Evolutionary conservation across 2,113 vertebrate species (phyloP).

Genomic region (Gallinago undulata): DNA sequence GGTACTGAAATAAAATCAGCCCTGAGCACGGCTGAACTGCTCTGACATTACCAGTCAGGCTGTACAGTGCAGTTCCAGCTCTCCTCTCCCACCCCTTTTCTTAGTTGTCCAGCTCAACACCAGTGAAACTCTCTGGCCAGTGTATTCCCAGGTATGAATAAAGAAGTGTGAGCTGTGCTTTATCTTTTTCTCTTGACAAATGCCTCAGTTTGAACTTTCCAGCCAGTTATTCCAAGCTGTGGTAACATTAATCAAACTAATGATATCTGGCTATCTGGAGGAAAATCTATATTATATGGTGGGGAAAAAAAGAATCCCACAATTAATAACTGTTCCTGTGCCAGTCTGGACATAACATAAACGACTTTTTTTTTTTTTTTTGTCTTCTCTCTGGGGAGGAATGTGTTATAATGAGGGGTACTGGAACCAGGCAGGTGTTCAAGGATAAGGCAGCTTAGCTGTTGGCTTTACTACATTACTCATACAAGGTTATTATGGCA

Average conservation of each 20-base stretch:
- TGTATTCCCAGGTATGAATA: not conserved
- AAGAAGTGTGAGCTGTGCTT: not conserved
- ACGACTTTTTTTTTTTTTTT: not conserved
- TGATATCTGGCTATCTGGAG: conserved; percentile 40
- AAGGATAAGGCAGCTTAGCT: conserved; percentile 11
- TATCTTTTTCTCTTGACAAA: conserved; percentile 26
- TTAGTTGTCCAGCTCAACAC: not conserved
- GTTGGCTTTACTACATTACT: not conserved
- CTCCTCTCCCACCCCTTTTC: not conserved
- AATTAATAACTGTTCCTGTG: conserved; percentile 28
- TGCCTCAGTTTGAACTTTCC: conserved; percentile 6
- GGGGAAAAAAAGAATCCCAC: not conserved
- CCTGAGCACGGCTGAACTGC: not conserved
- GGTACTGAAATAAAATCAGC: not conserved
- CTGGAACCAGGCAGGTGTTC: conserved; percentile 18
- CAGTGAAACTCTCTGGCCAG: not conserved
- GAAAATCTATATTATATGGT: conserved; percentile 37
- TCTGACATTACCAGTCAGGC: not conserved
- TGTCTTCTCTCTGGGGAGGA: not conserved
- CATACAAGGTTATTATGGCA: not conserved
- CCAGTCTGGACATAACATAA: not conserved
- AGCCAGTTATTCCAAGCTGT: conserved; percentile 22
- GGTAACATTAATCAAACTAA: conserved; percentile 54
- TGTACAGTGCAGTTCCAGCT: not conserved
- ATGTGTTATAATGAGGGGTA: not conserved